Percentiles rank a stretch among this genome's conserved stretches.
Conservation (phyloP, 1,140 invertebrate genomes). For the Drosophila bocqueti region DNA sequence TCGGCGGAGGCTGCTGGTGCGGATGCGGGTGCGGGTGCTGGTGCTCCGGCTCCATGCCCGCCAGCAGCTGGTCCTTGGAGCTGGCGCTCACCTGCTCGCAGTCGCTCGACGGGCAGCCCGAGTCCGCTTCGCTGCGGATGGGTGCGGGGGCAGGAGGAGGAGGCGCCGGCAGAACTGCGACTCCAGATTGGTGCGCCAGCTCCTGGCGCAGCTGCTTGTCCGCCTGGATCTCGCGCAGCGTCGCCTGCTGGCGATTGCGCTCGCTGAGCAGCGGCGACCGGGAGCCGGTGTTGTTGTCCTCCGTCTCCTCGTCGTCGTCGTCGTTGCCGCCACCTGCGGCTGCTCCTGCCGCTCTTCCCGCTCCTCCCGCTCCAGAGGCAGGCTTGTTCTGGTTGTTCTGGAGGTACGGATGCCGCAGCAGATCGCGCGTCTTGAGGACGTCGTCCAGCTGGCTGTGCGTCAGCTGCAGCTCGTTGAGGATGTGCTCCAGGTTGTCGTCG, state of each 20-base stretch:
- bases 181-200: constrained; percentile 34
- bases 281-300: constrained; percentile 87
- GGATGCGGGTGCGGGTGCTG: constrained; percentile 85
- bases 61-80: constrained; percentile 88
- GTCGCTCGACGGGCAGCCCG: constrained; percentile 80
- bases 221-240: constrained; percentile 53
- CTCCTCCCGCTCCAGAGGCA: not conserved
- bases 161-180: constrained; percentile 12
- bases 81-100: constrained; percentile 87
- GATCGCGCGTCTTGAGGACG: constrained; percentile 54
- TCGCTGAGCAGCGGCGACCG: constrained; percentile 86
- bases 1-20: constrained; percentile 68
- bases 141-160: constrained; percentile 8
- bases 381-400: constrained; percentile 7
- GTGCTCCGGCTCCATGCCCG: constrained; percentile 80
- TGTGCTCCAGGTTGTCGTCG: constrained; percentile 79
- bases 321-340: not conserved
- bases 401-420: not conserved
- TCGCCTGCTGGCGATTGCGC: constrained; percentile 57
- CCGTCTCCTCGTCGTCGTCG: constrained; percentile 85
- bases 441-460: constrained; percentile 70
- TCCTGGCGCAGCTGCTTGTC: constrained; percentile 72
- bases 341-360: not conserved
- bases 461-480: constrained; percentile 68
- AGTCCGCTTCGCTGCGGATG: constrained; percentile 78